Evolutionary conservation across 2,113 vertebrate species (phyloP), one percentile per base, ranked within the genome.

Genomic region (Salvelinus sp.): DNA sequence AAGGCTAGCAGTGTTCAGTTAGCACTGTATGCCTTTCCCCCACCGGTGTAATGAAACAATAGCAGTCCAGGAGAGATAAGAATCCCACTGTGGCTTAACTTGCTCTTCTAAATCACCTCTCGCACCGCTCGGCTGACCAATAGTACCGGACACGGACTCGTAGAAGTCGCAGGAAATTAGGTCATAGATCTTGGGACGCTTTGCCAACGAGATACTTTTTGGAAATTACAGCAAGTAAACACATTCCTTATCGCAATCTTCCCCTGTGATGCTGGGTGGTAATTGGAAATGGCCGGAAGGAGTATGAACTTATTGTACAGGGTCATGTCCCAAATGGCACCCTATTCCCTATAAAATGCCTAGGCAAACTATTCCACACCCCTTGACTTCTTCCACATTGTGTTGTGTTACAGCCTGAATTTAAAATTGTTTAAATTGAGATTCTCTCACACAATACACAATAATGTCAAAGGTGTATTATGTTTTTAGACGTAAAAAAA

Each of bases 31-130:
- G 14, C 54, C 54, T 18, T 20, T 25, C 44, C 18, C 33, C 71
- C 33, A 20, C 4, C 7, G 4, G 33, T 0, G 77, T 82, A 86
- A 86, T 81, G 82, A 77, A 86, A 86, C 58, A 58, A 73, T 66
- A 71, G 27, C 69, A 44, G 75, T 80, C 80, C 84, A 76, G 71
- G 70, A 70, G 10, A 88, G 86, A 88, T 86, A 86, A 88, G 79
- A 75, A 48, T 58, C 18, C 62, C 0, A 23, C 25, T 0, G 57
- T 73, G 57, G 50, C 50, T 13, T 22, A n/a, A 22, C 20, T 20
- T n/a, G 66, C 71, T 44, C 6, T 25, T 70, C 71, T 28, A 77
- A 84, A 78, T 79, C 70, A 60, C 82, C 68, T 69, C 66, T 27
- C 16, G 7, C 20, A 27, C 9, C 18, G 30, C 66, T 68, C 28